Percentiles rank a stretch among this genome's conserved stretches.
These are phyloP conservation scores for Labeo calbasu DNA, from an alignment of 2,797 vertebrate species.

Conservation along the genomic window DNA sequence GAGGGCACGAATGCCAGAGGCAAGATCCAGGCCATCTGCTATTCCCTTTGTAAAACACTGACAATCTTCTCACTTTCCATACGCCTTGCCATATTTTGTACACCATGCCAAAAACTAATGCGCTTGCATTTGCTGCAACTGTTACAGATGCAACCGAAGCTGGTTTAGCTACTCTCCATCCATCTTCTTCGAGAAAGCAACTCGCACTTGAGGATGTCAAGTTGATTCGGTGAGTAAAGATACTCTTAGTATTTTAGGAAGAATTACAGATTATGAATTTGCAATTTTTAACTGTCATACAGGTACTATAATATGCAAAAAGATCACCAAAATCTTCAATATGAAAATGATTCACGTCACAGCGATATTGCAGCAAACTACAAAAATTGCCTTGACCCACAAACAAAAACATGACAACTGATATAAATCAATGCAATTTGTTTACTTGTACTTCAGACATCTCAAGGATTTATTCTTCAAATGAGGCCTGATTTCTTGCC, in stretches of 20 bases:
- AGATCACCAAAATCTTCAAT: too few species aligned
- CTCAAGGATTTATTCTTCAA: slow-evolving; percentile 5
- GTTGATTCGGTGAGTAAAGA: background rate
- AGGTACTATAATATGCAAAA: too few species aligned
- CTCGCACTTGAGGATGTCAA: background rate
- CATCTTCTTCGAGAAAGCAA: background rate
- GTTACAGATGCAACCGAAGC: slow-evolving; percentile 8
- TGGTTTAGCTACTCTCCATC: background rate
- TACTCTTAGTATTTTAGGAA: background rate
- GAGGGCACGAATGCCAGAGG: slow-evolving; percentile 47
- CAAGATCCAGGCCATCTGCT: slow-evolving; percentile 52
- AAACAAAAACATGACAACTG: slow-evolving; percentile 4
- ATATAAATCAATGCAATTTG: slow-evolving; percentile 7
- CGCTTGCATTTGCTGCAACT: slow-evolving; percentile 26
- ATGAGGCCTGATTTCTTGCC: background rate
- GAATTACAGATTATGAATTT: background rate
- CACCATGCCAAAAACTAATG: slow-evolving; percentile 3
- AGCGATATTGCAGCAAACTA: background rate
- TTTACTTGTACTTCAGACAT: slow-evolving; percentile 14
- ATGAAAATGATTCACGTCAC: too few species aligned
- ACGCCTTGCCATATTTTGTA: slow-evolving; percentile 24
- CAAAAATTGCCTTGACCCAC: background rate
- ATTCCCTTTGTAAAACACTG: slow-evolving; percentile 38
- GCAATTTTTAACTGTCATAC: too few species aligned
- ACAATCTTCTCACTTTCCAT: slow-evolving; percentile 41